Percentiles rank a stretch among this genome's conserved stretches.
These are phyloP conservation scores for Nothobranchius furzeri DNA, from an alignment of 2,113 vertebrate species.

Conservation along the genomic window DNA sequence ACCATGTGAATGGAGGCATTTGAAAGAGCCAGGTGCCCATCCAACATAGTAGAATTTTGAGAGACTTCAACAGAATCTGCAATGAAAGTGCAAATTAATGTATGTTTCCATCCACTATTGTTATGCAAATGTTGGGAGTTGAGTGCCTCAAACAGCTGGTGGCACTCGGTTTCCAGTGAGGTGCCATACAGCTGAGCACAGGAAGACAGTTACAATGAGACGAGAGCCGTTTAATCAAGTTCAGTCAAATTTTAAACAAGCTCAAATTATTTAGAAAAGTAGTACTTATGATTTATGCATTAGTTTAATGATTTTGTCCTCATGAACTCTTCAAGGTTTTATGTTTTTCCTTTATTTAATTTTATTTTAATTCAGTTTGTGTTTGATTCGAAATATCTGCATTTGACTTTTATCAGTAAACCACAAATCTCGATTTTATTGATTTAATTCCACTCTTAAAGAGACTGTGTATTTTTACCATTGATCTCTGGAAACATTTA, in stretches of 20 bases:
- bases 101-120: neutral
- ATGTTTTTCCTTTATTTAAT: neutral
- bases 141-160: conserved; percentile 10
- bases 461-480: too few relatives aligned
- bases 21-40: neutral
- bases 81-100: conserved; percentile 6
- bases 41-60: neutral
- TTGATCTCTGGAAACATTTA: too few relatives aligned
- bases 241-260: conserved; percentile 12
- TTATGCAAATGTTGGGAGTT: conserved; percentile 12
- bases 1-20: neutral
- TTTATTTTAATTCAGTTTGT: neutral
- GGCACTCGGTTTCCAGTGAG: conserved; percentile 2
- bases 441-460: neutral
- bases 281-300: neutral
- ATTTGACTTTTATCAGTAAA: neutral
- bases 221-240: neutral
- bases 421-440: neutral
- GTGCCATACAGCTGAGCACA: conserved; percentile 9
- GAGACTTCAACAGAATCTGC: neutral
- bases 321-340: neutral
- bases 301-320: neutral
- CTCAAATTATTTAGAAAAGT: conserved; percentile 1
- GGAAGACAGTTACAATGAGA: neutral
- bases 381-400: neutral